These are phyloP conservation scores for Spheniscus humboldti DNA, from an alignment of 2,797 vertebrate species.

Conservation along the genomic window DNA sequence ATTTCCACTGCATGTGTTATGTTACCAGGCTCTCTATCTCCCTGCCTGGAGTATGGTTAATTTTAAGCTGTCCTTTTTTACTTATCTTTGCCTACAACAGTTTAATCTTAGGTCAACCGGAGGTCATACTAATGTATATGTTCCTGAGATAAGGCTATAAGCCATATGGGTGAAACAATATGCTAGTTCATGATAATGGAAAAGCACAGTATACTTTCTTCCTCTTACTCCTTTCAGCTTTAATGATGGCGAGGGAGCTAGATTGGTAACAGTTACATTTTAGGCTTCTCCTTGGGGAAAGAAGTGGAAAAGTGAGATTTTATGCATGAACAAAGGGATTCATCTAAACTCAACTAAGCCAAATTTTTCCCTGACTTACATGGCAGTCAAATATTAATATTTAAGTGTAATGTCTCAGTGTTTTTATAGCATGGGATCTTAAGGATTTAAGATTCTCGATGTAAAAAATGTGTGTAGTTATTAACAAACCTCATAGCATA, in stretches of 20 bases:
- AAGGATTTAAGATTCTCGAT: background rate
- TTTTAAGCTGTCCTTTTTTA: background rate
- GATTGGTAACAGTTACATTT: background rate
- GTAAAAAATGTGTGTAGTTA: background rate
- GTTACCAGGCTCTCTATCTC: background rate
- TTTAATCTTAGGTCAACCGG: slow-evolving; percentile 10
- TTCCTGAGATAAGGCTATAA: slow-evolving; percentile 7
- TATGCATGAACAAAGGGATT: background rate
- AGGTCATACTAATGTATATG: background rate
- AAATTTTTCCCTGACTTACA: background rate
- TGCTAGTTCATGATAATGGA: background rate
- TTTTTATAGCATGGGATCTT: background rate
- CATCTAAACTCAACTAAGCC: background rate
- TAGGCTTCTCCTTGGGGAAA: background rate
- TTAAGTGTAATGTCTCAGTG: background rate
- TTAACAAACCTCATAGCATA: background rate
- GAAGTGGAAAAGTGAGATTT: background rate
- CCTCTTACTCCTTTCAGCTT: background rate
- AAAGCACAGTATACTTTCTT: background rate
- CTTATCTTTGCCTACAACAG: background rate
- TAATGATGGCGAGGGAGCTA: background rate
- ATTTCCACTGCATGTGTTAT: background rate
- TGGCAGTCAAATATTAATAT: background rate
- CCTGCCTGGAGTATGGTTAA: background rate
- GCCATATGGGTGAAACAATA: background rate